Conservation (phyloP, 2,888 invertebrate genomes). For the Phalera bucephala region DNA sequence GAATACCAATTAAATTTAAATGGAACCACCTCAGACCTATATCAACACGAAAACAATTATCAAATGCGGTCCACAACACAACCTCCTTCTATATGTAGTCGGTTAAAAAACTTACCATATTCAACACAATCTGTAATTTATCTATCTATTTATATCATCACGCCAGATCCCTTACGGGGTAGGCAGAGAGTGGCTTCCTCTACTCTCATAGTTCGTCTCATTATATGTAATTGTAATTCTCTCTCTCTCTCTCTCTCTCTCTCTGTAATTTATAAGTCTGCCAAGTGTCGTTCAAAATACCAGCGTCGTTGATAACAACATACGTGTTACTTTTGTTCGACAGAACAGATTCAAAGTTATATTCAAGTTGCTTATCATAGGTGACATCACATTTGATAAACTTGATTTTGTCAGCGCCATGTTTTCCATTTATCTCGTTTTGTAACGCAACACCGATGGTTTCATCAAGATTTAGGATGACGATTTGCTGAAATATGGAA, state of each 20-base stretch:
- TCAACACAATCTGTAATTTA: constrained; percentile 34
- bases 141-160: too few relatives aligned
- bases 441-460: constrained; percentile 13
- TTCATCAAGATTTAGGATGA: constrained; percentile 21
- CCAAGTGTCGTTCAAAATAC: constrained; percentile 34
- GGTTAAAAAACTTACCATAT: constrained; percentile 39
- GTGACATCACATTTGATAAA: constrained; percentile 28
- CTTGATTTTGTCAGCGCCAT: constrained; percentile 18
- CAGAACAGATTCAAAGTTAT: constrained; percentile 14
- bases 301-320: constrained; percentile 29
- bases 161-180: too few relatives aligned
- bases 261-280: constrained; percentile 28
- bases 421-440: constrained; percentile 19
- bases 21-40: too few relatives aligned
- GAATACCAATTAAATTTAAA: too few relatives aligned
- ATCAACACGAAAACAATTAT: too few relatives aligned
- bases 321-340: constrained; percentile 11
- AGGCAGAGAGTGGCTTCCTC: too few relatives aligned
- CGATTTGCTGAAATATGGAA: constrained; percentile 22
- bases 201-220: too few relatives aligned
- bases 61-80: too few relatives aligned
- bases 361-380: constrained; percentile 16
- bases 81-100: too few relatives aligned
- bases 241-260: too few relatives aligned
- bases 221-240: too few relatives aligned